Evolutionary conservation across 2,797 vertebrate species (phyloP).

Genomic region (Malacoraja senta): DNA sequence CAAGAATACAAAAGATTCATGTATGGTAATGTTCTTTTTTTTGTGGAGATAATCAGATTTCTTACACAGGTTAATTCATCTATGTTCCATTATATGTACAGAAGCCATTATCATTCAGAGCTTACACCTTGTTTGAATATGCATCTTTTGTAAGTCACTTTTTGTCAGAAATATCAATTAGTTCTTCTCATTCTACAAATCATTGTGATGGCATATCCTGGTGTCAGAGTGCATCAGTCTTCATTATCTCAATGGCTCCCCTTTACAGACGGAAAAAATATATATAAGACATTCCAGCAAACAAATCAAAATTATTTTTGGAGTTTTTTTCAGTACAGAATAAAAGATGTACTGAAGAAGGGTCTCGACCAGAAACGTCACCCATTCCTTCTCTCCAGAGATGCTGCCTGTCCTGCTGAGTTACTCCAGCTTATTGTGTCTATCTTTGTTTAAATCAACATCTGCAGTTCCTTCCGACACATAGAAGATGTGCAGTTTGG

Average conservation of each 20-base stretch:
- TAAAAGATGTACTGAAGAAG: background rate
- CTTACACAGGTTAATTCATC: slow-evolving; percentile 1
- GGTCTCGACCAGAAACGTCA: too few relatives aligned
- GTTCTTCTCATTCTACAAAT: background rate
- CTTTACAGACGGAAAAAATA: background rate
- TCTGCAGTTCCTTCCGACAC: too few relatives aligned
- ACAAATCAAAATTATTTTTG: background rate
- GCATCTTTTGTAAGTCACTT: background rate
- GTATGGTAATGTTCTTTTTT: background rate
- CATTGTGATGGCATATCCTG: background rate
- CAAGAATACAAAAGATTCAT: slow-evolving; percentile 17
- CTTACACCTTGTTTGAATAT: background rate
- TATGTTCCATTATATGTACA: background rate
- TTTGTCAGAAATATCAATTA: slow-evolving; percentile 8
- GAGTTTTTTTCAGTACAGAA: background rate
- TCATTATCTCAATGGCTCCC: background rate
- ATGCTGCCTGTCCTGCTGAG: too few relatives aligned
- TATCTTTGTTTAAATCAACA: too few relatives aligned
- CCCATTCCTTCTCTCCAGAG: too few relatives aligned
- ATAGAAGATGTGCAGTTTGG: too few relatives aligned
- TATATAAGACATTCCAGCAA: background rate
- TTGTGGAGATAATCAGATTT: background rate
- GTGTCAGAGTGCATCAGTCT: background rate
- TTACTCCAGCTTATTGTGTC: too few relatives aligned
- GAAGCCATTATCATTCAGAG: background rate